phyloP scores from a whole-genome alignment of 2,888 invertebrate genomes.

The Epirrita christyi region DNA sequence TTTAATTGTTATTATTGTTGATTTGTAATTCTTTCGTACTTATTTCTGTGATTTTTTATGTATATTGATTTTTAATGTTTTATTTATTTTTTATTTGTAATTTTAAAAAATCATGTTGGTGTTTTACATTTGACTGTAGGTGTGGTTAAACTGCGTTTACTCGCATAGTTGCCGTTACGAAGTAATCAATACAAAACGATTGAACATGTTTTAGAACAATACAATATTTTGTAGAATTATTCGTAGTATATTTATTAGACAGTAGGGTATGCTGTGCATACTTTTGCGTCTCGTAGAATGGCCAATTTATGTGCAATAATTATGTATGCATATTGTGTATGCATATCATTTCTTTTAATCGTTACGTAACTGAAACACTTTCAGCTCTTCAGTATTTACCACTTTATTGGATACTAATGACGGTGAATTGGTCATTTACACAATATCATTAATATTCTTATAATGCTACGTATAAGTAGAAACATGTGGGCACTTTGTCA shows the following conservation, averaged over 20 bases:
- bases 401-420: slow-evolving; percentile 47
- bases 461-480: slow-evolving; percentile 12
- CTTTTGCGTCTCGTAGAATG: slow-evolving; percentile 46
- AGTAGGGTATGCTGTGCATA: slow-evolving; percentile 61
- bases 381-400: slow-evolving; percentile 52
- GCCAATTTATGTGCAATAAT: slow-evolving; percentile 41
- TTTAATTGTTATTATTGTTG: slow-evolving; percentile 51
- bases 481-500: slow-evolving; percentile 8
- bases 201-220: slow-evolving; percentile 39
- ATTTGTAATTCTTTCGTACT: slow-evolving; percentile 43
- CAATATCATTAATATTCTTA: slow-evolving; percentile 26
- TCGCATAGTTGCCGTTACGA: slow-evolving; percentile 47
- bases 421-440: slow-evolving; percentile 42
- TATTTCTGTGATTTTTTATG: slow-evolving; percentile 40
- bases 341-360: slow-evolving; percentile 39
- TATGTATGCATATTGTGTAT: slow-evolving; percentile 18
- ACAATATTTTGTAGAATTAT: slow-evolving; percentile 39
- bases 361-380: slow-evolving; percentile 37
- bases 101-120: slow-evolving; percentile 10
- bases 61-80: slow-evolving; percentile 35
- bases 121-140: slow-evolving; percentile 57
- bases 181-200: slow-evolving; percentile 40
- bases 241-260: slow-evolving; percentile 38
- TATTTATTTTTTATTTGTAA: slow-evolving; percentile 14
- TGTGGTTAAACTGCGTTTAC: slow-evolving; percentile 63